Percentiles rank a stretch among this genome's conserved stretches.
Conservation (phyloP, 2,888 invertebrate species). For the Meghimatium bilineatum region DNA sequence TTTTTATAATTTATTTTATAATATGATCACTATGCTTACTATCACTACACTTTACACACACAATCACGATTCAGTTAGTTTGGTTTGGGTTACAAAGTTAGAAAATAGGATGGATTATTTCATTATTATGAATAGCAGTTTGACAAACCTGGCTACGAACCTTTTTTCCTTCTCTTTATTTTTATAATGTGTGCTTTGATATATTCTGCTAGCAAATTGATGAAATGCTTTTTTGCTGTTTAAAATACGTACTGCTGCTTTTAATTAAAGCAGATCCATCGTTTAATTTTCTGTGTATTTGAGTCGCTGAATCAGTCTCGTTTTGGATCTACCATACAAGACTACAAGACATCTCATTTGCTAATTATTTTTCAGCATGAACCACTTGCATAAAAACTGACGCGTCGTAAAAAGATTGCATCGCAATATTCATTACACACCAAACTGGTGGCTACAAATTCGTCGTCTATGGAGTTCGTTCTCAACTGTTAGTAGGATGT, state of each 20-base stretch:
- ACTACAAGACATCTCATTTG: not conserved
- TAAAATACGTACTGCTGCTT: not conserved
- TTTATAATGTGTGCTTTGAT: not conserved
- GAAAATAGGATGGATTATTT: too few relatives aligned
- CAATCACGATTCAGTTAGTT: too few relatives aligned
- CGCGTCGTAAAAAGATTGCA: slow-evolving; percentile 13
- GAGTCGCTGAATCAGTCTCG: slow-evolving; percentile 4
- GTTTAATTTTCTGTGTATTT: not conserved
- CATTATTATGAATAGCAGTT: not conserved
- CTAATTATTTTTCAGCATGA: not conserved
- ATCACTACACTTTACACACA: too few relatives aligned
- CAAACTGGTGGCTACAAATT: too few relatives aligned
- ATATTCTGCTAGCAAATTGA: not conserved
- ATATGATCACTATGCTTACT: too few relatives aligned
- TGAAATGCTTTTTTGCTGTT: not conserved
- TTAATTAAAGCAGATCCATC: not conserved
- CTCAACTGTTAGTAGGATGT: too few relatives aligned
- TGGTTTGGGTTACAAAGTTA: too few relatives aligned
- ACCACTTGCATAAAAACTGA: not conserved
- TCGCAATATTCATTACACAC: not conserved
- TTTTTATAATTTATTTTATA: too few relatives aligned
- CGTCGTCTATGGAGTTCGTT: too few relatives aligned
- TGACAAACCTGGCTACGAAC: not conserved
- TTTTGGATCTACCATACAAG: not conserved
- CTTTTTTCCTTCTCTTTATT: not conserved